Percentiles rank a stretch among this genome's conserved stretches.
Evolutionary conservation across 1,140 invertebrate genomes (phyloP).

Genomic region (Drosophila tsacasi): DNA sequence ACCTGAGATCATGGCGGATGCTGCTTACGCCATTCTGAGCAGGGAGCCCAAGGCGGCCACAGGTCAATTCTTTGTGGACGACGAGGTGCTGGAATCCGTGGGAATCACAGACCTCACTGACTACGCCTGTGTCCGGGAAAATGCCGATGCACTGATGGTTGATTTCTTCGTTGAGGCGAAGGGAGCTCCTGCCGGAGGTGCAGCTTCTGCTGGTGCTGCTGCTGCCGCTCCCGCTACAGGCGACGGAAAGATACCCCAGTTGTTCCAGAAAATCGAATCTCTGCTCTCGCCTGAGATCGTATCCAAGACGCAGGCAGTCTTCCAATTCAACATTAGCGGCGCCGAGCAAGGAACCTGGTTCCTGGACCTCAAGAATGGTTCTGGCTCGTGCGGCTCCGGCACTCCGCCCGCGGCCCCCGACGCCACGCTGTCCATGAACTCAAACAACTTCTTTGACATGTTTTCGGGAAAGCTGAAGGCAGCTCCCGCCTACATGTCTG

Average conservation of each 20-base stretch:
- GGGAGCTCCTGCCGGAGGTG: slow-evolving; percentile 18
- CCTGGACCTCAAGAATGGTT: slow-evolving; percentile 95
- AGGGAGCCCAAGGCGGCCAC: slow-evolving; percentile 91
- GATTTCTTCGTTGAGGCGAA: slow-evolving; percentile 95
- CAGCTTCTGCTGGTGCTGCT: not conserved
- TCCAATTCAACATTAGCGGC: slow-evolving; percentile 95
- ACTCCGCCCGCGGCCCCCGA: slow-evolving; percentile 90
- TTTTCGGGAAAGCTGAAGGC: slow-evolving; percentile 95
- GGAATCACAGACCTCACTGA: slow-evolving; percentile 95
- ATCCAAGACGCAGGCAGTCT: slow-evolving; percentile 92
- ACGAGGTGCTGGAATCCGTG: slow-evolving; percentile 92
- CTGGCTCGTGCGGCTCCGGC: slow-evolving; percentile 92
- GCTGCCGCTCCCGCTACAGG: slow-evolving; percentile 4
- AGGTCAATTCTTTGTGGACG: slow-evolving; percentile 98
- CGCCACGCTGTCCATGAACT: slow-evolving; percentile 94
- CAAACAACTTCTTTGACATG: slow-evolving; percentile 91
- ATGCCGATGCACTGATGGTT: slow-evolving; percentile 90
- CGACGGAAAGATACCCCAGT: slow-evolving; percentile 58
- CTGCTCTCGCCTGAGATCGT: slow-evolving; percentile 92
- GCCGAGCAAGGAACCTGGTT: slow-evolving; percentile 93
- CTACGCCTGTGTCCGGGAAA: slow-evolving; percentile 93
- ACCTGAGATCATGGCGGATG: slow-evolving; percentile 97
- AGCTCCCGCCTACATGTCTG: slow-evolving; percentile 97
- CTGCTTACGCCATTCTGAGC: slow-evolving; percentile 95
- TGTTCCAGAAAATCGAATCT: slow-evolving; percentile 82